These are phyloP conservation scores for Apeltes quadracus DNA, from an alignment of 2,113 vertebrate species.

Conservation along the genomic window DNA sequence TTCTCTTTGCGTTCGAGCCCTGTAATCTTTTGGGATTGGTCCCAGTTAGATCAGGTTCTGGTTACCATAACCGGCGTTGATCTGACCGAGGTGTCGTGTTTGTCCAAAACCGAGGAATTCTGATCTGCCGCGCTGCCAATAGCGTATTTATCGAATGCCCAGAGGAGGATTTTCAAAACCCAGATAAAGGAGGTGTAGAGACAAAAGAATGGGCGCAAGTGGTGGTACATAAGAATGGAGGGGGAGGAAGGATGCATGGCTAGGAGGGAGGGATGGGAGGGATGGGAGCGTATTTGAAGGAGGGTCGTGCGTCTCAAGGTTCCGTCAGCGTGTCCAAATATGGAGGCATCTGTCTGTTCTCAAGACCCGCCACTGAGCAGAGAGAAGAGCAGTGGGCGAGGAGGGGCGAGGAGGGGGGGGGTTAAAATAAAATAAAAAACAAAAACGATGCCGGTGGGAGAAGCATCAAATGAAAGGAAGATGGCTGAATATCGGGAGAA, in stretches of 20 bases:
- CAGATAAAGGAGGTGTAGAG: constrained; percentile 13
- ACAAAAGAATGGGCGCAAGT: constrained; percentile 14
- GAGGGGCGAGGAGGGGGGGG: constrained; percentile 5
- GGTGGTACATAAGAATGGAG: constrained; percentile 45
- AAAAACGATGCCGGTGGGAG: constrained; percentile 28
- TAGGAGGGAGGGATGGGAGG: constrained; percentile 44
- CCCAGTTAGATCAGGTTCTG: neutral
- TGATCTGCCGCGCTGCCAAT: neutral
- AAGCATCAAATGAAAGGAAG: constrained; percentile 38
- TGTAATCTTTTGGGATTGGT: neutral
- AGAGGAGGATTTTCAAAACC: constrained; percentile 6
- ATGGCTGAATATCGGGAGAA: constrained; percentile 20
- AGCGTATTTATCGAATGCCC: constrained; percentile 17
- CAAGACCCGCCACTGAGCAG: constrained; percentile 66
- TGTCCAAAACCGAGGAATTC: constrained; percentile 10
- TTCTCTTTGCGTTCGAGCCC: neutral
- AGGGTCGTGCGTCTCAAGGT: constrained; percentile 63
- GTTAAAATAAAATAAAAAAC: neutral
- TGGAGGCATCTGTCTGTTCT: constrained; percentile 75
- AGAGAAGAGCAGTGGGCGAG: constrained; percentile 51
- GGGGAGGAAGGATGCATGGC: constrained; percentile 24
- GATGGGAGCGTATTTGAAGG: constrained; percentile 53
- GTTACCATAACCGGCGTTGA: neutral
- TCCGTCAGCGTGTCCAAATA: constrained; percentile 79
- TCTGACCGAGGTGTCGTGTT: constrained; percentile 16